Evolutionary conservation across 2,113 vertebrate species (phyloP).

Genomic region (Psophia crepitans): DNA sequence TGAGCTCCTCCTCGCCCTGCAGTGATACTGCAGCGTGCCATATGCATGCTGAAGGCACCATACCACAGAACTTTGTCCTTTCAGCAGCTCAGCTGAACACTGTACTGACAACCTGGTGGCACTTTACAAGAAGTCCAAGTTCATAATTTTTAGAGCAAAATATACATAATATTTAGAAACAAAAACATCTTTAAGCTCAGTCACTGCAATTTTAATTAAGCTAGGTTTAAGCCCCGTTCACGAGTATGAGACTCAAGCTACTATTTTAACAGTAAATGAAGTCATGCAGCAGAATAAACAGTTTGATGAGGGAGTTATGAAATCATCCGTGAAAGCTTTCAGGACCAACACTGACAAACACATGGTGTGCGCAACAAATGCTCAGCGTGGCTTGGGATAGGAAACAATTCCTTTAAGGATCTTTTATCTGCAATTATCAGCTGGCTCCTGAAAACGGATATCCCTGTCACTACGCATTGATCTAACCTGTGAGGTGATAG

Average conservation of each 20-base stretch:
- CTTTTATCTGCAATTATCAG: background rate
- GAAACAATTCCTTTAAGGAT: background rate
- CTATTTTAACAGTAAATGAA: background rate
- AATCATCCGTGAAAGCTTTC: background rate
- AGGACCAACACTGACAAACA: background rate
- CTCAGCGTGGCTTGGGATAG: background rate
- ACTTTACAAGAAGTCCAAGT: background rate
- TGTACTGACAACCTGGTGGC: background rate
- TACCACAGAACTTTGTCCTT: background rate
- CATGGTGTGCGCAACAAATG: background rate
- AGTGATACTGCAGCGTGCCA: background rate
- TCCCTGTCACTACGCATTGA: background rate
- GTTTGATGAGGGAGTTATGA: background rate
- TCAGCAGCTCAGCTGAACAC: background rate
- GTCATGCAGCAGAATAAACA: background rate
- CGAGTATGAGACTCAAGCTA: background rate
- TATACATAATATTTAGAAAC: background rate
- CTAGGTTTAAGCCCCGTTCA: background rate
- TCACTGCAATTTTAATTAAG: background rate
- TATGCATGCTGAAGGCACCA: background rate
- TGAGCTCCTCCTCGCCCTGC: background rate
- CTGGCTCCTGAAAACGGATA: background rate
- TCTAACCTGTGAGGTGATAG: background rate
- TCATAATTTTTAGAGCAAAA: background rate
- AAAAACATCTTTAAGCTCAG: background rate